phyloP scores from a whole-genome alignment of 2,888 invertebrate species.

The Cataglyphis altisquamis region DNA sequence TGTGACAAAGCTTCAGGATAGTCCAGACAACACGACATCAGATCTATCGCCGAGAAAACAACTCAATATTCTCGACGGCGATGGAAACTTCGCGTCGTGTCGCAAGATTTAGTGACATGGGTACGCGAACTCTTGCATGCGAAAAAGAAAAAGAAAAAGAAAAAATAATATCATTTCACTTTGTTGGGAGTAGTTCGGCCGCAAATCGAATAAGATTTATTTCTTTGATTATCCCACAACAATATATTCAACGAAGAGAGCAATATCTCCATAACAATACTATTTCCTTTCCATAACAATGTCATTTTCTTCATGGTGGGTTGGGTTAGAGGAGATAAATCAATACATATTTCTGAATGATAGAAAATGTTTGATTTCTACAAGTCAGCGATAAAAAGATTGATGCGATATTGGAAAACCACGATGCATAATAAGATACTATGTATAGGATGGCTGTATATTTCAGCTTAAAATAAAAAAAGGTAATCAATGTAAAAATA shows the following conservation, averaged over 20 bases:
- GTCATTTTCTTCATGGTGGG: not conserved
- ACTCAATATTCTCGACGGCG: slow-evolving; percentile 4
- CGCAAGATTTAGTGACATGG: slow-evolving; percentile 26
- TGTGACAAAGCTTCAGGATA: not conserved
- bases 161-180: not conserved
- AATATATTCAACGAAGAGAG: not conserved
- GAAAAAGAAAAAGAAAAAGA: not conserved
- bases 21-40: not conserved
- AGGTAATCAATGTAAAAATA: not conserved
- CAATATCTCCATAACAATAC: slow-evolving; percentile 26
- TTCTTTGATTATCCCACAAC: not conserved
- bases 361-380: not conserved
- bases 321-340: not conserved
- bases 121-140: not conserved
- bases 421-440: not conserved
- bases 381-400: not conserved
- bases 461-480: slow-evolving; percentile 2
- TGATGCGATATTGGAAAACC: slow-evolving; percentile 33
- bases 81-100: slow-evolving; percentile 11
- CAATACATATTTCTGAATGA: slow-evolving; percentile 25
- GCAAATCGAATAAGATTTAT: slow-evolving; percentile 23
- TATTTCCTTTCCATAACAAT: slow-evolving; percentile 28
- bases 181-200: not conserved
- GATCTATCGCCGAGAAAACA: slow-evolving; percentile 34
- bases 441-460: not conserved